Conservation (phyloP, 1,140 invertebrate genomes). For the Pseudomyrmex sp. region DNA sequence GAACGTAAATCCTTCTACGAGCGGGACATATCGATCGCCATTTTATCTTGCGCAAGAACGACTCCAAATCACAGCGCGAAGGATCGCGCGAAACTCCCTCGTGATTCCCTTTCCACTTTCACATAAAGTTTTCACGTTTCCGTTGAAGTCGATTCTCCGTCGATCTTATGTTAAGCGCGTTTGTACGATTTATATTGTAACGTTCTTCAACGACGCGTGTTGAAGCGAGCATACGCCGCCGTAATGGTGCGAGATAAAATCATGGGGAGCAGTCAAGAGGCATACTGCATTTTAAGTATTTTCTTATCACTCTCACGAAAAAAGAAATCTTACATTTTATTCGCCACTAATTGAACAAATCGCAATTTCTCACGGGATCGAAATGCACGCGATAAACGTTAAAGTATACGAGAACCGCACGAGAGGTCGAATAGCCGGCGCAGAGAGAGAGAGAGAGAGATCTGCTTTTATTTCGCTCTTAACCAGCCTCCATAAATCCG, state of each 20-base stretch:
- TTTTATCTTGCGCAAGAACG: conserved; percentile 64
- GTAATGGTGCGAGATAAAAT: no score
- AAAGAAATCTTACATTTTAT: no score
- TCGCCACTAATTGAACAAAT: conserved; percentile 15
- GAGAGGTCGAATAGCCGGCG: conserved; percentile 32
- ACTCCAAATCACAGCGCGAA: conserved; percentile 60
- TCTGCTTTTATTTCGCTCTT: conserved; percentile 55
- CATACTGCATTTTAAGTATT: no score
- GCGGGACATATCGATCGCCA: conserved; percentile 63
- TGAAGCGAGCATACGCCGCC: not conserved
- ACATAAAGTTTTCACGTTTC: conserved; percentile 54
- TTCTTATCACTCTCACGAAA: no score
- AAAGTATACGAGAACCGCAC: conserved; percentile 13
- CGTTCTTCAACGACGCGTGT: conserved; percentile 17
- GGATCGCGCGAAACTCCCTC: conserved; percentile 48
- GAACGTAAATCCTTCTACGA: conserved; percentile 64
- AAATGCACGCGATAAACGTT: conserved; percentile 39
- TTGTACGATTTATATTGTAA: not conserved
- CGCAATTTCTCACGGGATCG: not conserved
- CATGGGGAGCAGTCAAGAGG: no score
- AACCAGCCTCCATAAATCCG: conserved; percentile 37
- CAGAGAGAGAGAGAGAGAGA: conserved; percentile 12
- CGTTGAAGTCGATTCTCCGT: conserved; percentile 10
- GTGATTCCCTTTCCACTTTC: conserved; percentile 49
- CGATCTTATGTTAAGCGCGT: conserved; percentile 39